Evolutionary conservation across 2,113 vertebrate species (phyloP).

Genomic region (Pterophyllum scalare): DNA sequence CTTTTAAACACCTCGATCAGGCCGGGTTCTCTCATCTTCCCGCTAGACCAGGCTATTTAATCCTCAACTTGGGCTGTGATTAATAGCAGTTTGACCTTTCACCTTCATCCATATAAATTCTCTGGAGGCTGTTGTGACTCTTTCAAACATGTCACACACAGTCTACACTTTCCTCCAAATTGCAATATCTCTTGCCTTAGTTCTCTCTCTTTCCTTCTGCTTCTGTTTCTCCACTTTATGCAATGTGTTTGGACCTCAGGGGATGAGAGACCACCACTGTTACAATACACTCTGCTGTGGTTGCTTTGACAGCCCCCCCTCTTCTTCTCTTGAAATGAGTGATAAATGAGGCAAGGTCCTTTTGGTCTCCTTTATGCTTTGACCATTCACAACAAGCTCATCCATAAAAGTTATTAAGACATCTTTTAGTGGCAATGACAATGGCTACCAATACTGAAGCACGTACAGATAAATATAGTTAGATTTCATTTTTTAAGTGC

Average conservation of each 20-base stretch:
- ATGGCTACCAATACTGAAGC: conserved; percentile 56
- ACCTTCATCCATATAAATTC: conserved; percentile 77
- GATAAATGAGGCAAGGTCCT: conserved; percentile 81
- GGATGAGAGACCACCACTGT: conserved; percentile 62
- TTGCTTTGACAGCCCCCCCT: conserved; percentile 62
- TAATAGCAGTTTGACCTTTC: conserved; percentile 80
- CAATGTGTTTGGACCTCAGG: conserved; percentile 48
- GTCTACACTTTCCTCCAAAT: conserved; percentile 37
- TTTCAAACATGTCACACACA: conserved; percentile 40
- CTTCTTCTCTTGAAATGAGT: conserved; percentile 71
- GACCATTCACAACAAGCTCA: conserved; percentile 75
- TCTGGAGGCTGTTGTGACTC: conserved; percentile 59
- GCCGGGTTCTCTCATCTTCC: conserved; percentile 69
- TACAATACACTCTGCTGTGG: conserved; percentile 50
- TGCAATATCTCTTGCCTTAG: conserved; percentile 40
- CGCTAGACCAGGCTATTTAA: conserved; percentile 74
- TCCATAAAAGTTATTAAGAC: conserved; percentile 74
- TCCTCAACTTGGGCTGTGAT: conserved; percentile 76
- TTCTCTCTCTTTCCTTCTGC: conserved; percentile 7
- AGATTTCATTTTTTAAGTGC: background rate
- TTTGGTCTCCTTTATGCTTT: conserved; percentile 78
- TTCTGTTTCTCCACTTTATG: conserved; percentile 47
- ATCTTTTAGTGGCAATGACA: conserved; percentile 65
- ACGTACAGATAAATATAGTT: conserved; percentile 42
- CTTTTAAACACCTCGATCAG: conserved; percentile 75